phyloP scores from a whole-genome alignment of 2,113 vertebrate species.

The Forbesichthys agassizii region DNA sequence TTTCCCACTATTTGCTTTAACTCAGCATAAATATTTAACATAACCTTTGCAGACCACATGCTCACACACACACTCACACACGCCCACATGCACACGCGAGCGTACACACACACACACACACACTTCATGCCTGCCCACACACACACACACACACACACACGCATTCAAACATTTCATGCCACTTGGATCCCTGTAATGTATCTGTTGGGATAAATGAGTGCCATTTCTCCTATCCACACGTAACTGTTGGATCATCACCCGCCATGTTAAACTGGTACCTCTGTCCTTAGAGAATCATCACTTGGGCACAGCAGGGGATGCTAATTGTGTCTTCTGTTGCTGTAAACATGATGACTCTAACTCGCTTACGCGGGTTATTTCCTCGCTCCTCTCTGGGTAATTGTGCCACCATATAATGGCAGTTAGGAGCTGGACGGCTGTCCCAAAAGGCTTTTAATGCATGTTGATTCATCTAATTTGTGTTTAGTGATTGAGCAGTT shows the following conservation, averaged over 20 bases:
- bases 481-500: slow-evolving; percentile 4
- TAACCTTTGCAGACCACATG: slow-evolving; percentile 42
- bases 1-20: slow-evolving; percentile 27
- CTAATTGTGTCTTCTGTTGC: slow-evolving; percentile 69
- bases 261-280: slow-evolving; percentile 80
- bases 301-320: slow-evolving; percentile 73
- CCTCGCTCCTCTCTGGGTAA: slow-evolving; percentile 44
- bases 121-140: not conserved
- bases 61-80: slow-evolving; percentile 31
- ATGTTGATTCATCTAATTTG: slow-evolving; percentile 15
- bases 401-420: slow-evolving; percentile 66
- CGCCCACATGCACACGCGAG: slow-evolving; percentile 37
- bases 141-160: not conserved
- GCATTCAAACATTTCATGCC: slow-evolving; percentile 19
- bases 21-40: slow-evolving; percentile 56
- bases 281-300: slow-evolving; percentile 76
- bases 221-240: slow-evolving; percentile 77
- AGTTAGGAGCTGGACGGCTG: slow-evolving; percentile 5
- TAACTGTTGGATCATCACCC: slow-evolving; percentile 80
- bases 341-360: slow-evolving; percentile 56
- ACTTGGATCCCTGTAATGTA: slow-evolving; percentile 51
- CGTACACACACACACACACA: slow-evolving; percentile 14
- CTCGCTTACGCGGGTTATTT: slow-evolving; percentile 11
- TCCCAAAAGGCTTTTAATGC: slow-evolving; percentile 25
- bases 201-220: slow-evolving; percentile 76